Evolutionary conservation across 1,140 invertebrate genomes (phyloP).

Genomic region (Drosophila nigromelanica): DNA sequence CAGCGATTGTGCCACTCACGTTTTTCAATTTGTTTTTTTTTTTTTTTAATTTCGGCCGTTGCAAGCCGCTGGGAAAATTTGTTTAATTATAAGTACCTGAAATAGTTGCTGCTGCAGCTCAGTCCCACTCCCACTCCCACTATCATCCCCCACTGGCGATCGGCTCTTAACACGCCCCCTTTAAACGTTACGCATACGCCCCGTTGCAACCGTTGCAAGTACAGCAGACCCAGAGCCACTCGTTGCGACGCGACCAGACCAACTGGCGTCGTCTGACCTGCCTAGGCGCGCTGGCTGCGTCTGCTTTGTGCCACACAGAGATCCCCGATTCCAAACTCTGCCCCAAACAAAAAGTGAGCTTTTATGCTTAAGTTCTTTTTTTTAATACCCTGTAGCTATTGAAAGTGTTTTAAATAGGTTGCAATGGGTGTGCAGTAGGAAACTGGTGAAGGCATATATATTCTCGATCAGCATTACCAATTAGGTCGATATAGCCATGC

Average conservation of each 20-base stretch:
- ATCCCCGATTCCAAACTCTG: constrained; percentile 4
- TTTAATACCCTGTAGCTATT: background rate
- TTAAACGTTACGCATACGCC: constrained; percentile 34
- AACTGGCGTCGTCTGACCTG: constrained; percentile 54
- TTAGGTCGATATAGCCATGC: no score
- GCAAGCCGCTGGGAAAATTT: constrained; percentile 57
- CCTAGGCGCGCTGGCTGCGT: constrained; percentile 2
- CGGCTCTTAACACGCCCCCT: background rate
- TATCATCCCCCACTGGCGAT: background rate
- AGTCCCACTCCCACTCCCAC: background rate
- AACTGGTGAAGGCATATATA: no score
- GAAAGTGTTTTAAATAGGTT: background rate
- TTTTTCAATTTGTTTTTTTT: constrained; percentile 72
- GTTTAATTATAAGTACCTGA: constrained; percentile 68
- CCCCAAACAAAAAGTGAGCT: background rate
- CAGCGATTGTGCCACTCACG: constrained; percentile 51
- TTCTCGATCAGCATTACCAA: background rate
- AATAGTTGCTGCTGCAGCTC: constrained; percentile 25
- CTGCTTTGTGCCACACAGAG: constrained; percentile 3
- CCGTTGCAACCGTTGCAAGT: constrained; percentile 10
- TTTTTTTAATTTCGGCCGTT: no score
- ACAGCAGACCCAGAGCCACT: background rate
- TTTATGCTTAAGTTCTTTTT: background rate
- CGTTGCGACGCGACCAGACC: constrained; percentile 34
- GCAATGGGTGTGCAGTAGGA: no score